Evolutionary conservation across 2,797 vertebrate species (phyloP).

Genomic region (Pseudocheirus occidentalis): DNA sequence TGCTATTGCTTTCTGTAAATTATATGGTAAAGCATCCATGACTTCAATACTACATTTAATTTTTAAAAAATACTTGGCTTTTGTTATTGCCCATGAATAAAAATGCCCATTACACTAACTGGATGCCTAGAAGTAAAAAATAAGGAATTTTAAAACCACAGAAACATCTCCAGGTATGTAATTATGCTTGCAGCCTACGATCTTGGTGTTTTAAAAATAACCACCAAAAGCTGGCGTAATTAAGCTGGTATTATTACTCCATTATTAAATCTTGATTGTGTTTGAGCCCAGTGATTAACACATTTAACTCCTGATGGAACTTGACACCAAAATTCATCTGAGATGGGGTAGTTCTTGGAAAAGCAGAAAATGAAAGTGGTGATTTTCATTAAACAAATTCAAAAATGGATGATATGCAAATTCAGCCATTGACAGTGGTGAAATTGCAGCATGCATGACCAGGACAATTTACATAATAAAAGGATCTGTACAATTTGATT

Average conservation of each 20-base stretch:
- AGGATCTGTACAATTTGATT: accelerated
- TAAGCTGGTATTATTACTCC: slow-evolving; percentile 35
- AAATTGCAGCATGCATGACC: not conserved
- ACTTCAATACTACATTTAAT: slow-evolving; percentile 54
- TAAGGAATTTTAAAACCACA: slow-evolving; percentile 50
- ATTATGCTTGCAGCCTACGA: slow-evolving; percentile 66
- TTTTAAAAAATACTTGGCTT: slow-evolving; percentile 54
- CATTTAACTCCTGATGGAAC: slow-evolving; percentile 23
- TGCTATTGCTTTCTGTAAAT: slow-evolving; percentile 22
- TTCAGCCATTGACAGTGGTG: not conserved
- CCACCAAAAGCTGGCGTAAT: slow-evolving; percentile 46
- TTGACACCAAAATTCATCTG: not conserved
- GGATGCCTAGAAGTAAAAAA: slow-evolving; percentile 71
- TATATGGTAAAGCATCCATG: slow-evolving; percentile 45
- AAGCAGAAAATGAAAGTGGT: not conserved
- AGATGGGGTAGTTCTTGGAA: slow-evolving; percentile 20
- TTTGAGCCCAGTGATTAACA: not conserved
- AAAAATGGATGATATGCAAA: not conserved
- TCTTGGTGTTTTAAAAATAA: slow-evolving; percentile 64
- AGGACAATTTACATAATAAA: not conserved
- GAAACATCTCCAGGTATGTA: slow-evolving; percentile 51
- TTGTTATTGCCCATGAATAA: slow-evolving; percentile 52
- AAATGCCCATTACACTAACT: slow-evolving; percentile 70
- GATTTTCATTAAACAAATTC: not conserved
- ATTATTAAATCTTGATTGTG: slow-evolving; percentile 6